Base-by-base conservation (phyloP, 2,113 vertebrate genomes). In the Melanotaenia duboulayi region DNA sequence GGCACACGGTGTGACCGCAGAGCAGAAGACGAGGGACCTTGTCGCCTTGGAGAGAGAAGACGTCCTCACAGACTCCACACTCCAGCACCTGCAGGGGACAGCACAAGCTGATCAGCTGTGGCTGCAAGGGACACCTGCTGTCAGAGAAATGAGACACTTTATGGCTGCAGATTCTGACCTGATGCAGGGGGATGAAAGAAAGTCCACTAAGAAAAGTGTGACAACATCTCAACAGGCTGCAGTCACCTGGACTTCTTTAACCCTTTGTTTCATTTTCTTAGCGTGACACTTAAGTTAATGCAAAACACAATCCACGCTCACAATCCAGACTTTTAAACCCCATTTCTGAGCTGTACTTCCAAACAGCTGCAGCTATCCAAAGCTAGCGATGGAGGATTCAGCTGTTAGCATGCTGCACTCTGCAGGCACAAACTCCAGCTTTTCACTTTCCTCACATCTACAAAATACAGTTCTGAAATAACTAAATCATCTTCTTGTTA, bases 31-130 rank as follows among this genome's bases (percentile, higher is more conserved):
- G 95, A 5, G 98, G 98, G 65, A 99, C 97, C 90, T 98, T 99
- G 82, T 99, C 98, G 32, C 98, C 98, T 90, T 99, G 98, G 46
- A 99, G 93, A 54, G 96, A 97, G 91, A 98, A 99, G 11, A 99
- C 97, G 78, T 99, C 98, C 94, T 99, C 97, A 86, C 98, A 99
- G 40, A 99, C 98, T 3, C 98, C 97, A 71, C 98, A 99, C 84
- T 98, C 97, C 63, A 99, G 92, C 88, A 99, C 97, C 97, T 99
- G 72, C 0, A 11, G 48, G 61, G 6, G 8, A 52, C 75, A 1
- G 61, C 16, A 65, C 11, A 19, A 2, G 4, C 10, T 64, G 8
- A 54, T 14, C 11, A 23, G 22, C 14, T 14, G 17, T 1, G 7
- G 52, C 24, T 55, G 14, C 12, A 55, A 28, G 54, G 23, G 55